Base-by-base conservation (phyloP, 2,113 vertebrate species). In the Nerophis lumbriciformis region DNA sequence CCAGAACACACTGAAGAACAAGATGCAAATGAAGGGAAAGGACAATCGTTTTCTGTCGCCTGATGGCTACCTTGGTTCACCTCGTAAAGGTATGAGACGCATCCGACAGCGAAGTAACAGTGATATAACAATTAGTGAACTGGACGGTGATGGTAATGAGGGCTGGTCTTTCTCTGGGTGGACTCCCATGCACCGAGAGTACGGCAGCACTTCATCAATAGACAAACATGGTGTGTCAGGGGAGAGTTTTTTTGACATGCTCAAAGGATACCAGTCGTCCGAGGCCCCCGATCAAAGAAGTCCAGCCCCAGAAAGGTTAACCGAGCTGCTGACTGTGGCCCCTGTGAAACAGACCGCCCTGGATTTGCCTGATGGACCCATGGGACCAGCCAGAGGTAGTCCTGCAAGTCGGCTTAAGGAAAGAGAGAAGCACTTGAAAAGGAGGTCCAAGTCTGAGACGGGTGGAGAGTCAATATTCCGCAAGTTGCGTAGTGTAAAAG, bases 391-490 rank as follows among this genome's bases (percentile, higher is more conserved):
- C 11, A 90, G 94, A 62, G 95, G 96, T 45, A 98, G 95, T 69
- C 93, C 96, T 15, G 90, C 90, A 16, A 92, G 94, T 84, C 93
- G 95, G 10, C 93, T 98, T 68, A 99, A 99, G 74, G 97, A 99
- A 66, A 85, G 96, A 81, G 96, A 99, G 81, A 99, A 99, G 77
- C 96, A 95, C 73, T 92, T 98, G 59, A 99, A 99, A 82, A 91
- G 96, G 59, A 94, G 97, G 49, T 99, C 96, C 59, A 98, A 98
- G 79, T 99, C 97, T 0, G 97, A 99, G 85, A 98, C 97, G 0
- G 97, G 97, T 37, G 95, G 98, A 63, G 96, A 96, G 4, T 99
- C 96, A 16, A 99, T 99, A 87, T 99, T 99, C 81, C 94, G 96
- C 65, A 99, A 99, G 72, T 82, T 99, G 68, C 95, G 97, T 68